These are phyloP conservation scores for Apis laboriosa DNA, from an alignment of 1,140 invertebrate species.

Conservation along the genomic window DNA sequence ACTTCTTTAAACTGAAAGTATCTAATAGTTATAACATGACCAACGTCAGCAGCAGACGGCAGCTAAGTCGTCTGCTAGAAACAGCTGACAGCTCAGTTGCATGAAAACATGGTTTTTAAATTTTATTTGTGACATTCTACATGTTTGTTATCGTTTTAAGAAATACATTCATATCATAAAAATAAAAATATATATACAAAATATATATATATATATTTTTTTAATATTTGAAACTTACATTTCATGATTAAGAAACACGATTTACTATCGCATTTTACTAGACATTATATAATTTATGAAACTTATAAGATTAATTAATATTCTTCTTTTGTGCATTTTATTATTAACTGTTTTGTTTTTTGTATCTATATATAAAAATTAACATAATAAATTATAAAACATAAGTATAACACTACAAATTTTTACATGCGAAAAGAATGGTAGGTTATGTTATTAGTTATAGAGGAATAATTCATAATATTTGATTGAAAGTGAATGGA, in stretches of 20 bases:
- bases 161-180: background rate
- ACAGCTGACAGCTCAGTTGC: constrained; percentile 31
- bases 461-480: background rate
- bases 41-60: constrained; percentile 47
- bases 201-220: background rate
- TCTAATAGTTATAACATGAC: constrained; percentile 3
- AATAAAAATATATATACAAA: background rate
- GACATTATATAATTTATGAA: constrained; percentile 40
- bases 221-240: background rate
- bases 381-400: background rate
- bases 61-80: constrained; percentile 63
- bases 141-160: background rate
- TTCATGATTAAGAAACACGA: background rate
- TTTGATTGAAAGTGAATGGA: constrained; percentile 52
- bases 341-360: background rate
- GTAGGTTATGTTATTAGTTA: constrained; percentile 50
- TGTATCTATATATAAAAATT: too few relatives aligned
- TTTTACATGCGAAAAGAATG: background rate
- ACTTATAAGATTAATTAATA: background rate
- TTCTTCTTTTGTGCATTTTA: background rate
- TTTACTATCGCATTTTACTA: constrained; percentile 30
- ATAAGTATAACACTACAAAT: background rate
- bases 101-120: constrained; percentile 23
- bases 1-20: background rate
- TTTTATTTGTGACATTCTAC: background rate